phyloP scores from a whole-genome alignment of 2,797 vertebrate genomes.

The Sebastes iracundus region DNA sequence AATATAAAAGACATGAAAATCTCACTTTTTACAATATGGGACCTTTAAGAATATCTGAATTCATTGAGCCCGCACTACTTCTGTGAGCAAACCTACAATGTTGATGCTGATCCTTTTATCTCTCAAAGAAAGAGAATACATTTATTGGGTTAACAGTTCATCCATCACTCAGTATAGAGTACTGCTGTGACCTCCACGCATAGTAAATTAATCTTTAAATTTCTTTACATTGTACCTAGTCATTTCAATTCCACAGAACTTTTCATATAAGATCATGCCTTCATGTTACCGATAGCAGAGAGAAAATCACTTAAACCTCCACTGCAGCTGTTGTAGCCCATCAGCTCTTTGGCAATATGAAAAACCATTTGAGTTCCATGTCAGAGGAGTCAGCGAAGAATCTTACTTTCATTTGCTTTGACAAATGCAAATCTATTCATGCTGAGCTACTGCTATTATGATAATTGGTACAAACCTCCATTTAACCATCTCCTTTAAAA shows the following conservation, averaged over 20 bases:
- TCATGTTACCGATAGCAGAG: background rate
- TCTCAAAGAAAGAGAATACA: background rate
- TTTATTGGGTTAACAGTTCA: background rate
- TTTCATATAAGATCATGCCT: background rate
- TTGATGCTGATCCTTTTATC: background rate
- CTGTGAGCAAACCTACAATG: background rate
- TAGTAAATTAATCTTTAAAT: background rate
- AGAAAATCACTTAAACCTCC: background rate
- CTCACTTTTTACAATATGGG: too few relatives aligned
- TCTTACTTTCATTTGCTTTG: background rate
- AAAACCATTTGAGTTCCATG: background rate
- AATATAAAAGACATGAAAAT: too few relatives aligned
- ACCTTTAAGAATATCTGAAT: background rate
- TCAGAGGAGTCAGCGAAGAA: background rate
- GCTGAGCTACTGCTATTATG: constrained; percentile 4
- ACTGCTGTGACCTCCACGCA: background rate
- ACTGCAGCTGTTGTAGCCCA: background rate
- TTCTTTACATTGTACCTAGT: background rate
- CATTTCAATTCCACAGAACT: background rate
- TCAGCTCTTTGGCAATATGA: background rate
- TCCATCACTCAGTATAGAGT: background rate
- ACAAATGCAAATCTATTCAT: background rate
- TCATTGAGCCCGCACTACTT: background rate
- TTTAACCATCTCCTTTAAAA: constrained; percentile 11
- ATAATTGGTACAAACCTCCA: constrained; percentile 7